These are phyloP conservation scores for Scaptomyza montana DNA, from an alignment of 1,140 invertebrate species.

Conservation along the genomic window DNA sequence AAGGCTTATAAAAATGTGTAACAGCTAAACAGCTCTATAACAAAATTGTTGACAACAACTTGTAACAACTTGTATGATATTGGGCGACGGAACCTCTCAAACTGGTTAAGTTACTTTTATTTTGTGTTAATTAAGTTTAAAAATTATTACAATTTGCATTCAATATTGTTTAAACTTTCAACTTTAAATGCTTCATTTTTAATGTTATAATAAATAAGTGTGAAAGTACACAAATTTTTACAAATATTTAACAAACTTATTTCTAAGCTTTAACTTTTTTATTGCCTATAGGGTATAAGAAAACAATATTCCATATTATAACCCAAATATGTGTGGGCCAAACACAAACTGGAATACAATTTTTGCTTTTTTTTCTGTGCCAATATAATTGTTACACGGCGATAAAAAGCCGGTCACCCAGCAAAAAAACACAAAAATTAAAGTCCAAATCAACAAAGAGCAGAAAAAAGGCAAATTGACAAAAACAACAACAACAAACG, in stretches of 20 bases:
- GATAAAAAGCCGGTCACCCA: slow-evolving; percentile 40
- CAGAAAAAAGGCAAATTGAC: slow-evolving; percentile 25
- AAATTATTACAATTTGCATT: too few relatives aligned
- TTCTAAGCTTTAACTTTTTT: too few relatives aligned
- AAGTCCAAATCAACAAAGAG: slow-evolving; percentile 12
- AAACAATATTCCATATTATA: slow-evolving; percentile 1
- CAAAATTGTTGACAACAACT: background rate
- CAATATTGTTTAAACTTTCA: too few relatives aligned
- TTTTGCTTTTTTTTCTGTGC: slow-evolving; percentile 1
- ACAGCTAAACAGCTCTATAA: background rate
- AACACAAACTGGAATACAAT: slow-evolving; percentile 10
- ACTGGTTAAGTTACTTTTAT: too few relatives aligned
- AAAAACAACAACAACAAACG: slow-evolving; percentile 15
- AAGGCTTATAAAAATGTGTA: background rate
- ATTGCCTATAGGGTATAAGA: slow-evolving; percentile 6
- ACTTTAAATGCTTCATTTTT: too few relatives aligned
- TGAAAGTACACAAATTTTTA: too few relatives aligned
- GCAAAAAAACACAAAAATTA: slow-evolving; percentile 1
- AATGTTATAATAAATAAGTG: too few relatives aligned
- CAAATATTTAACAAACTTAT: background rate
- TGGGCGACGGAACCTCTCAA: background rate
- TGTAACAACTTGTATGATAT: background rate
- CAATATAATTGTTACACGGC: background rate
- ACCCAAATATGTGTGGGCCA: slow-evolving; percentile 9
- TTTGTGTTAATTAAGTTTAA: too few relatives aligned